Evolutionary conservation across 2,888 invertebrate genomes (phyloP), one percentile per base, ranked within the genome.

Genomic region (Rotaria macrura): DNA sequence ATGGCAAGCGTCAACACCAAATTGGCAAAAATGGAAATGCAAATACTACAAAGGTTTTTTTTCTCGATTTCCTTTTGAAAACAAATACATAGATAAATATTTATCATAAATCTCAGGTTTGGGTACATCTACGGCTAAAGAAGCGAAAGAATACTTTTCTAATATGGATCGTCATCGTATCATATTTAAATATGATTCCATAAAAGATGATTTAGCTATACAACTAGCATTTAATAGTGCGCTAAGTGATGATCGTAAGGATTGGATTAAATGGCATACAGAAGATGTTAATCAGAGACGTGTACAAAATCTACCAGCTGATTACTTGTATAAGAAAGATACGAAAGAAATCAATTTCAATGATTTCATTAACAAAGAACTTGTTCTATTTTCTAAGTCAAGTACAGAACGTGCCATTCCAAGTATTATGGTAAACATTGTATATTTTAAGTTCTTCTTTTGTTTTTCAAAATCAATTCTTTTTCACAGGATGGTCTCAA

Each of bases 81-180:
- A 49, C 17, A 49, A 4, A 5, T 52, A 23, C 2, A 23, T 52
- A 52, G 23, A 52, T 23, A 23, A 20, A 23, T 23, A 52, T 34
- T 65, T 65, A 34, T 65, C 12, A 17, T 65, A 25, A 54, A 54
- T 54, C 7, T 43, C 79, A 79, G 79, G 79, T 95, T 95, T 98
- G 96, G 99, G 99, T 93, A 99, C 99, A 91, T 98, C 97, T 89
- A 96, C 96, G 86, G 94, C 97, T 0, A 95, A 95, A 91, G 99
- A 99, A 92, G 98, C 98, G 54, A 97, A 97, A 92, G 98, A 99
- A 91, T 99, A 99, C 91, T 99, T 99, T 91, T 93, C 94, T 88
- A 95, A 99, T 90, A 97, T 99, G 96, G 92, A 93, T 0, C 93
- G 97, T 79, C 99, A 98, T 91, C 93, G 95, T 85, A 97, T 98